These are phyloP conservation scores for Plutomurus gul DNA, from an alignment of 1,140 invertebrate species.

Conservation along the genomic window DNA sequence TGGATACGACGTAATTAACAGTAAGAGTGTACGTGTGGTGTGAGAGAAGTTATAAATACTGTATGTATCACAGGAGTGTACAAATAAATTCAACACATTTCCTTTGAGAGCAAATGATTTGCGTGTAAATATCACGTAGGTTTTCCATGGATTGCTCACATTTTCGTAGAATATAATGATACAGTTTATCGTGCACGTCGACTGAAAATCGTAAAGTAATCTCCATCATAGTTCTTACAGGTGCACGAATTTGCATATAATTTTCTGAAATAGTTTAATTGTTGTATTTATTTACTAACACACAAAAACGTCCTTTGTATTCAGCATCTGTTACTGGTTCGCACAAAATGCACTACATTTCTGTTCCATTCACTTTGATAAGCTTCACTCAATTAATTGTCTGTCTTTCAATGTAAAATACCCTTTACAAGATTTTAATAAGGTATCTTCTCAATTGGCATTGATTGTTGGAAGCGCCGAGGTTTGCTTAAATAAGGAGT, in stretches of 20 bases:
- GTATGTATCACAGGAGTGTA: background rate
- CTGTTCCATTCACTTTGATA: background rate
- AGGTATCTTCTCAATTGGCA: no score
- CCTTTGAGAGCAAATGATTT: no score
- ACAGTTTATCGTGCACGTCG: no score
- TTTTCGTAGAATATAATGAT: no score
- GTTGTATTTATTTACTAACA: background rate
- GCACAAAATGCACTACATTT: background rate
- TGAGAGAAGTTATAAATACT: background rate
- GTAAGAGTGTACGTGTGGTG: background rate
- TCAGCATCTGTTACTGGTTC: constrained; percentile 14
- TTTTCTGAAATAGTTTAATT: background rate
- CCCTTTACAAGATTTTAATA: no score
- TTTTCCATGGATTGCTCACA: no score
- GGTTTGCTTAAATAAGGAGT: no score
- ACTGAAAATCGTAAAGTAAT: no score
- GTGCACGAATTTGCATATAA: background rate
- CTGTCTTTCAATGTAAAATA: background rate
- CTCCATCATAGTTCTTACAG: background rate
- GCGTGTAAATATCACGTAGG: no score
- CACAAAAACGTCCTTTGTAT: background rate
- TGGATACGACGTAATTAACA: constrained; percentile 7
- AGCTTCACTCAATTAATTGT: background rate
- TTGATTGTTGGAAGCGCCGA: no score
- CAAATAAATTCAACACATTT: no score